A percentile compares a stretch with the other conserved stretches of the same genome.
phyloP scores from a whole-genome alignment of 2,888 invertebrate genomes.

The Conops quadrifasciatus region DNA sequence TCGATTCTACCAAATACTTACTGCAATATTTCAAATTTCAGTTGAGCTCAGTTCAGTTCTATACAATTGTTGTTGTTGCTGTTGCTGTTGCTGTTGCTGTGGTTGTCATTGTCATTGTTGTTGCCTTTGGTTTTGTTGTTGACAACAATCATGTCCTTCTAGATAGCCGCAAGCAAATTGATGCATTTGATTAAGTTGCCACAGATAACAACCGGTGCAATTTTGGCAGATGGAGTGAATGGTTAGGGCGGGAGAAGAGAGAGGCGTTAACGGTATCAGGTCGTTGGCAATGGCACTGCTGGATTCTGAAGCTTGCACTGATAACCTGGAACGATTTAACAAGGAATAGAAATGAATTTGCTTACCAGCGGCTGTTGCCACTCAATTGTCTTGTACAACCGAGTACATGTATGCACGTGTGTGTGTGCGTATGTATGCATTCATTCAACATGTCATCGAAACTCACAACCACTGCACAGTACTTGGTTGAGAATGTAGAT shows the following conservation, averaged over 20 bases:
- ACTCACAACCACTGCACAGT: background rate
- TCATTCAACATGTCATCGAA: background rate
- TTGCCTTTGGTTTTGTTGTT: constrained; percentile 1
- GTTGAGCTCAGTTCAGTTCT: background rate
- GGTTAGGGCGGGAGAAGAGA: background rate
- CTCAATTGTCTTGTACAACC: constrained; percentile 10
- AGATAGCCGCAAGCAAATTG: constrained; percentile 32
- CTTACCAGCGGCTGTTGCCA: constrained; percentile 27
- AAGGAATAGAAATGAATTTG: constrained; percentile 25
- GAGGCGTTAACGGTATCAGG: background rate
- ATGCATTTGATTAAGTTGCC: constrained; percentile 31
- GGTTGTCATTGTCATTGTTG: constrained; percentile 12
- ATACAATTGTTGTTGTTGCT: background rate
- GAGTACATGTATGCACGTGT: background rate
- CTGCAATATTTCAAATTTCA: background rate
- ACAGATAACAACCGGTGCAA: background rate
- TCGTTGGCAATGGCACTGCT: background rate
- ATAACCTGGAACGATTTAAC: background rate
- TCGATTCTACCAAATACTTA: background rate
- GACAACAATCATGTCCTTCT: constrained; percentile 25
- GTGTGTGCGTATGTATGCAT: background rate
- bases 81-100: constrained; percentile 10
- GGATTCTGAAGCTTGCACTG: background rate
- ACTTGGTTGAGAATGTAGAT: background rate
- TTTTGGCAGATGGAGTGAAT: background rate